phyloP scores from a whole-genome alignment of 1,140 invertebrate genomes.

The Hirudo medicinalis region DNA sequence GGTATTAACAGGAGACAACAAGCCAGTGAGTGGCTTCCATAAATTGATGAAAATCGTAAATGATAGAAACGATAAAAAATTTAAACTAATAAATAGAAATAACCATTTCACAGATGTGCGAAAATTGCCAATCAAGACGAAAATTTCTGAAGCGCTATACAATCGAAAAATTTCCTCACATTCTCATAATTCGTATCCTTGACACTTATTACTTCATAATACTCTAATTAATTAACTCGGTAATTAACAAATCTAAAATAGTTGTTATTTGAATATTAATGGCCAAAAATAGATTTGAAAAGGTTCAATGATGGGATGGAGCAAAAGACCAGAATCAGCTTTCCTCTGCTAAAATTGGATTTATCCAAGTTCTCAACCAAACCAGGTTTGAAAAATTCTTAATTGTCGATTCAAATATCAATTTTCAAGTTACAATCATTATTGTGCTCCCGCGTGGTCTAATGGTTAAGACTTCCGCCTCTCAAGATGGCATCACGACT shows the following conservation, averaged over 20 bases:
- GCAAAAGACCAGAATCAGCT: not conserved
- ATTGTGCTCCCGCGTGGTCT: no score
- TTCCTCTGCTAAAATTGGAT: slow-evolving; percentile 5
- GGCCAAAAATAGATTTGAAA: not conserved
- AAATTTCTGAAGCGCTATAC: not conserved
- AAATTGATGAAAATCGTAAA: no score
- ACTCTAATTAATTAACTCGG: not conserved
- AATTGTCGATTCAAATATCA: no score
- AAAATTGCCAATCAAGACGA: not conserved
- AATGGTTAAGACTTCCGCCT: no score
- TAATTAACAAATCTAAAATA: not conserved
- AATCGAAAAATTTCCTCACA: slow-evolving; percentile 5
- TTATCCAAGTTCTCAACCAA: not conserved
- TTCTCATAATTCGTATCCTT: slow-evolving; percentile 3
- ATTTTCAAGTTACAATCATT: no score
- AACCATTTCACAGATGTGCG: not conserved
- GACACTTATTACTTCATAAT: not conserved
- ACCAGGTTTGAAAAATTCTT: not conserved
- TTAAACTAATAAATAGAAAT: no score
- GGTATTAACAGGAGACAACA: not conserved
- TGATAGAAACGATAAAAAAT: no score
- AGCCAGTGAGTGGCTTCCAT: not conserved
- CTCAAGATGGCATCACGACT: no score
- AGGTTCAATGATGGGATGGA: not conserved
- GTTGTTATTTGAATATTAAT: not conserved